These are phyloP conservation scores for Mimas tiliae DNA, from an alignment of 2,888 invertebrate species.

Conservation along the genomic window DNA sequence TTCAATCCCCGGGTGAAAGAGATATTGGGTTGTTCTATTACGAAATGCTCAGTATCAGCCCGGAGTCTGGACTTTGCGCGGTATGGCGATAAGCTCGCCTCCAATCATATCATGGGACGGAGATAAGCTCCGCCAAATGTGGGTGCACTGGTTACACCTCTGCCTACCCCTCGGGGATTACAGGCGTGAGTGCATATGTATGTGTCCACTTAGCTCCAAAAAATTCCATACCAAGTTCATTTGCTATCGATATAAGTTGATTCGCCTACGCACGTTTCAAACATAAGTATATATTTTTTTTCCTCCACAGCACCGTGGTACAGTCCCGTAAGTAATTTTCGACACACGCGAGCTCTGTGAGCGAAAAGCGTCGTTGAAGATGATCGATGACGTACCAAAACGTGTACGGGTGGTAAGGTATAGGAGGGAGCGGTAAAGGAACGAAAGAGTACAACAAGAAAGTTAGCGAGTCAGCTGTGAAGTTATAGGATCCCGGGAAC, in stretches of 20 bases:
- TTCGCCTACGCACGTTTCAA: slow-evolving; percentile 30
- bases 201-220: background rate
- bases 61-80: too few relatives aligned
- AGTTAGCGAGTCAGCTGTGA: background rate
- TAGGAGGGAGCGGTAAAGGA: slow-evolving; percentile 35
- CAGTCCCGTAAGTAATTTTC: slow-evolving; percentile 76
- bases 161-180: too few relatives aligned
- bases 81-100: too few relatives aligned
- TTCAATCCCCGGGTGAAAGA: too few relatives aligned
- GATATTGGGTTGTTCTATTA: too few relatives aligned
- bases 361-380: slow-evolving; percentile 62
- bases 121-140: too few relatives aligned
- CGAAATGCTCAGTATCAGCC: too few relatives aligned
- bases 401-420: slow-evolving; percentile 39
- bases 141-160: too few relatives aligned
- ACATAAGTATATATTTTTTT: slow-evolving; percentile 45
- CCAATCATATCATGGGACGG: too few relatives aligned
- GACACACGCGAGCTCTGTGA: slow-evolving; percentile 56
- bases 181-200: too few relatives aligned
- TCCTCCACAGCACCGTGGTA: slow-evolving; percentile 54
- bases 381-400: slow-evolving; percentile 76
- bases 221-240: background rate
- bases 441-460: background rate
- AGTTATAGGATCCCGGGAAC: background rate
- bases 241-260: slow-evolving; percentile 7